Percentiles rank a stretch among this genome's conserved stretches.
Conservation (phyloP, 2,888 invertebrate genomes). For the Dryadula phaetusa region DNA sequence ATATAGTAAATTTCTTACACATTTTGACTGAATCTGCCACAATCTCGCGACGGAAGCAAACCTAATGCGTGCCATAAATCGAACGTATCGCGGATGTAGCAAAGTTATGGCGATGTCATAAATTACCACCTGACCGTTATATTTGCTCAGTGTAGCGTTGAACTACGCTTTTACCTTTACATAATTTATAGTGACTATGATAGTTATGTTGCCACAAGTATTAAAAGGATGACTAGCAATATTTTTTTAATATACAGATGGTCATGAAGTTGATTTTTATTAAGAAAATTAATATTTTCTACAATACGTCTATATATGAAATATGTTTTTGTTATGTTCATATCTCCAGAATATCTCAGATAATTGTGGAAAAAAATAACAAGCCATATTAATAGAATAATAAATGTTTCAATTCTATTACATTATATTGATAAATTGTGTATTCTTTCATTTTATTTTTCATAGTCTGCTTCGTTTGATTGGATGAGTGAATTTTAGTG, state of each 20-base stretch:
- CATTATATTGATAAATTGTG: too few relatives aligned
- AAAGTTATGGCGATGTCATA: constrained; percentile 68
- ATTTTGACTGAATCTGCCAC: constrained; percentile 52
- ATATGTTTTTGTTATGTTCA: too few relatives aligned
- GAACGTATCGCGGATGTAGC: constrained; percentile 62
- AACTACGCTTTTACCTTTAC: constrained; percentile 9
- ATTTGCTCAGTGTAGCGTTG: constrained; percentile 46
- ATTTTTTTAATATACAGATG: not conserved
- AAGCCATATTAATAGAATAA: too few relatives aligned
- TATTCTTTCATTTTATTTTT: too few relatives aligned
- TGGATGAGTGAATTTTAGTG: too few relatives aligned
- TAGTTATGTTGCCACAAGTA: not conserved
- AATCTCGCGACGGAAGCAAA: constrained; percentile 49
- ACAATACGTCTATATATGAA: too few relatives aligned
- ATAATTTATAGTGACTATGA: constrained; percentile 2
- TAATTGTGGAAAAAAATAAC: too few relatives aligned
- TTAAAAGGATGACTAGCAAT: not conserved
- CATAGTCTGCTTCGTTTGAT: too few relatives aligned
- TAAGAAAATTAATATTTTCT: too few relatives aligned
- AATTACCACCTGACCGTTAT: constrained; percentile 60
- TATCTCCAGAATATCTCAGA: too few relatives aligned
- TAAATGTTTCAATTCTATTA: too few relatives aligned
- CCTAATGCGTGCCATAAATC: constrained; percentile 65
- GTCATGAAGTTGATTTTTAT: too few relatives aligned
- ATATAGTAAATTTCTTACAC: not conserved